Percentiles rank a stretch among this genome's conserved stretches.
Conservation (phyloP, 2,797 vertebrate genomes). For the Alcedo atthis region DNA sequence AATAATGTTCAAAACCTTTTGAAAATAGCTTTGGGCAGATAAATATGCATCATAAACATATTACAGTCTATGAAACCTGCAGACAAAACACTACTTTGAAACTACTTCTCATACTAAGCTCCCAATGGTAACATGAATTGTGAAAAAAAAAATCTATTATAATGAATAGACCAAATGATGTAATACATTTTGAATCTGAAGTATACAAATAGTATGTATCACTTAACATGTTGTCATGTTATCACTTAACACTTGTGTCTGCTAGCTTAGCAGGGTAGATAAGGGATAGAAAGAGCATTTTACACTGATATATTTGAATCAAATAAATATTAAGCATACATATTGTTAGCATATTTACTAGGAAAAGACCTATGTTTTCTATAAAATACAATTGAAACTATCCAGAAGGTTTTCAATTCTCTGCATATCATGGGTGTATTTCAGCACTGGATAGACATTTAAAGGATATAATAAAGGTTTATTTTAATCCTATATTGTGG, state of each 20-base stretch:
- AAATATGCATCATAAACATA: not conserved
- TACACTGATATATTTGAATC: not conserved
- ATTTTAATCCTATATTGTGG: not conserved
- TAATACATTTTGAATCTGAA: constrained; percentile 31
- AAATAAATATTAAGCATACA: not conserved
- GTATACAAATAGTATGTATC: not conserved
- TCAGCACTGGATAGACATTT: not conserved
- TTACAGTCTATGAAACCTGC: not conserved
- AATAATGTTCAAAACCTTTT: not conserved
- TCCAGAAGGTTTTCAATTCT: not conserved
- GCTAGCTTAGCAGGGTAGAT: not conserved
- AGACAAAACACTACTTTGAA: not conserved
- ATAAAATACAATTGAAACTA: not conserved
- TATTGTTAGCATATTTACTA: not conserved
- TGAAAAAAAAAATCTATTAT: constrained; percentile 17
- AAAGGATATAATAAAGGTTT: not conserved
- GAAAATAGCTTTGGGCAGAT: not conserved
- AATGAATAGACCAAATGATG: constrained; percentile 1
- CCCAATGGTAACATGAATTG: not conserved
- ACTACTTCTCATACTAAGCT: not conserved
- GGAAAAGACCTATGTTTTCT: not conserved
- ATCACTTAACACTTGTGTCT: not conserved
- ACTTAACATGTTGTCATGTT: no score
- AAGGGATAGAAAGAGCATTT: not conserved
- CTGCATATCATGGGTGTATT: not conserved